Evolutionary conservation across 2,797 vertebrate genomes (phyloP), one percentile per base, ranked within the genome.

Genomic region (Sebastes miniatus): DNA sequence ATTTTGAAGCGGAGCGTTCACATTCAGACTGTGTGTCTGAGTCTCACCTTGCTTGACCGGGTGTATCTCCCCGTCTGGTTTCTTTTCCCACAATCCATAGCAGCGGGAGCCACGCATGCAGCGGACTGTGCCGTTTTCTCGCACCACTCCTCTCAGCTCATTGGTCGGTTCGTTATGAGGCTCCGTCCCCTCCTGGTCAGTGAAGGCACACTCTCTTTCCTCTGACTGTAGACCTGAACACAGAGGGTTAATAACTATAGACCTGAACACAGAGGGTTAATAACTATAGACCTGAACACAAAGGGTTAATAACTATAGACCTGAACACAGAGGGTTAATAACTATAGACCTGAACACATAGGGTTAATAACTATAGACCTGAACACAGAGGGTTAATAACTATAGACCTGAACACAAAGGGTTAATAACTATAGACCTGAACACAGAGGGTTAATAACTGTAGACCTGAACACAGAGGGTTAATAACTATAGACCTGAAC

Each of bases 81-180:
- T 96, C 87, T 97, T 98, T 88, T 97, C 97, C 98, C 98, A 99
- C 69, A 99, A 95, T 88, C 97, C 98, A 79, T 97, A 99, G 95
- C 98, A 99, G 77, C 95, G 96, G 77, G 95, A 98, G 59, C 97
- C 97, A 54, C 93, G 97, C 86, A 89, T 94, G 84, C 98, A 99
- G 84, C 96, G 91, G 74, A 98, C 91, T 0, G 97, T 99, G 86
- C 95, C 95, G n/a, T 99, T 99, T 79, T 97, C 97, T 74, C 93
- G 90, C 85, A 95, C 90, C 94, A 93, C 13, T 94, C 81, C 96
- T 76, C 69, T 78, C 13, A 81, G 81, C 27, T 86, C 84, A 77
- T 74, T 81, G 68, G 70, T 64, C 0, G 75, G 77, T 12, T 69
- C 76, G 70, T 94, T 93, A 3, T 95, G 96, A 87, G 96, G 95